Percentiles rank a stretch among this genome's conserved stretches.
Evolutionary conservation across 2,113 vertebrate genomes (phyloP).

Genomic region (Lepisosteus osseus): DNA sequence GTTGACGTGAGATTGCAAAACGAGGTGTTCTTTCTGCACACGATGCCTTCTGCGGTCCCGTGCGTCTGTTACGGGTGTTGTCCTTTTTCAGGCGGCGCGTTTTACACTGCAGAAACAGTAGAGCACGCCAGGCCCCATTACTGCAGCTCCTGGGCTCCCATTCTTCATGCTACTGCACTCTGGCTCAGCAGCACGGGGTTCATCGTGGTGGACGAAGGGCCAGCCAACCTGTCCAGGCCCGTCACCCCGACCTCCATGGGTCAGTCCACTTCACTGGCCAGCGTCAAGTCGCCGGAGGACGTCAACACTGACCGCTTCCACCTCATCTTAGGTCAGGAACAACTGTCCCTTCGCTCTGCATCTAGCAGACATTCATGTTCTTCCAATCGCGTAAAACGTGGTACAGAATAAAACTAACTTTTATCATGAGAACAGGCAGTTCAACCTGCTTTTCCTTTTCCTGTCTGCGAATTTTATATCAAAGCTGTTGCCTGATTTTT

Average conservation of each 20-base stretch:
- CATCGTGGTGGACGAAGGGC: conserved; percentile 71
- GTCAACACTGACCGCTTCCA: conserved; percentile 81
- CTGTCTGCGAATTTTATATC: too few relatives aligned
- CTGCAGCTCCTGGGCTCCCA: conserved; percentile 79
- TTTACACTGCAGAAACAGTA: conserved; percentile 84
- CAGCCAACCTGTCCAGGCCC: conserved; percentile 79
- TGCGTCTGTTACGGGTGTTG: conserved; percentile 8
- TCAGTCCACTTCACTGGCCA: conserved; percentile 62
- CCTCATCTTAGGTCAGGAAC: conserved; percentile 79
- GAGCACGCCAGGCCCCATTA: conserved; percentile 79
- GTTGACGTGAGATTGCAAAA: too few relatives aligned
- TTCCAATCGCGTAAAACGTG: too few relatives aligned
- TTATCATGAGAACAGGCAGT: too few relatives aligned
- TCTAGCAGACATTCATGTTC: too few relatives aligned
- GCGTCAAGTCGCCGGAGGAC: conserved; percentile 84
- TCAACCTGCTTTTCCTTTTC: too few relatives aligned
- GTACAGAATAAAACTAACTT: too few relatives aligned
- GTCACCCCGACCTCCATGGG: conserved; percentile 92
- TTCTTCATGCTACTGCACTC: conserved; percentile 83
- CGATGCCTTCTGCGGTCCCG: background rate
- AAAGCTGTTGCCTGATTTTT: too few relatives aligned
- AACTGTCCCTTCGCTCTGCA: background rate
- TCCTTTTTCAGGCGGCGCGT: conserved; percentile 72
- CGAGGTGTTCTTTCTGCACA: background rate
- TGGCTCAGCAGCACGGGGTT: conserved; percentile 91